A percentile compares a stretch with the other conserved stretches of the same genome.
phyloP scores from a whole-genome alignment of 2,113 vertebrate genomes.

The Takifugu flavidus region DNA sequence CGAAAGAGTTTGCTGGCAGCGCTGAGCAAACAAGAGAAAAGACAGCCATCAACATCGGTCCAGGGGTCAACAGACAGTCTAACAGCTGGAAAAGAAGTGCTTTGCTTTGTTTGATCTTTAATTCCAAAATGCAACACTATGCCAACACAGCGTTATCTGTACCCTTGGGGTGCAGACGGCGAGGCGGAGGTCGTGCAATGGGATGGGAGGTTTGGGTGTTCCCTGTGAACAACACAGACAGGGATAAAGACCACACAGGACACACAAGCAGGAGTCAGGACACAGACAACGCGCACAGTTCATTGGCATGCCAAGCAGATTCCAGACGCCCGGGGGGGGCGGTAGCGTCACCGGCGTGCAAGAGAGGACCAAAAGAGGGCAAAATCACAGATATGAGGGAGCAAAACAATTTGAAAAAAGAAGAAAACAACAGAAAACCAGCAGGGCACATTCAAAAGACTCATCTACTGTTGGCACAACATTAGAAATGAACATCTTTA shows the following conservation, averaged over 20 bases:
- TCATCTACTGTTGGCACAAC: constrained; percentile 24
- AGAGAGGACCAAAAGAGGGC: constrained; percentile 20
- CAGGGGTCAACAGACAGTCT: constrained; percentile 30
- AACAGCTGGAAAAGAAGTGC: constrained; percentile 14
- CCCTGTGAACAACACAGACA: constrained; percentile 76
- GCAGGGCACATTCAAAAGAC: constrained; percentile 41
- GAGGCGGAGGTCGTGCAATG: constrained; percentile 69
- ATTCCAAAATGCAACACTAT: constrained; percentile 1
- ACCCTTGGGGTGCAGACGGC: constrained; percentile 75
- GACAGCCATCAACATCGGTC: constrained; percentile 64
- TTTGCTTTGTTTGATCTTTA: constrained; percentile 4
- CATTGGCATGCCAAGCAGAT: constrained; percentile 48
- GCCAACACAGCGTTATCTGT: constrained; percentile 67
- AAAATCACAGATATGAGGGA: constrained; percentile 8
- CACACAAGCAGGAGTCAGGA: constrained; percentile 23
- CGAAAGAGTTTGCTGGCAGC: constrained; percentile 79
- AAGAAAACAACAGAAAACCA: constrained; percentile 3
- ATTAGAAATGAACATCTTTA: constrained; percentile 37
- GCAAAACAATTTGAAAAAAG: neutral
- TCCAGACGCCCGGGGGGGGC: constrained; percentile 35
- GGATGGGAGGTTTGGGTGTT: constrained; percentile 75
- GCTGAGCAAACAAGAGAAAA: constrained; percentile 84
- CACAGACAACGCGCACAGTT: constrained; percentile 32
- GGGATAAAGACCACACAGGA: constrained; percentile 53
- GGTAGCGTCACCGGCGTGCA: constrained; percentile 16